phyloP scores from a whole-genome alignment of 2,888 invertebrate genomes.

The Cataglyphis cursor region DNA sequence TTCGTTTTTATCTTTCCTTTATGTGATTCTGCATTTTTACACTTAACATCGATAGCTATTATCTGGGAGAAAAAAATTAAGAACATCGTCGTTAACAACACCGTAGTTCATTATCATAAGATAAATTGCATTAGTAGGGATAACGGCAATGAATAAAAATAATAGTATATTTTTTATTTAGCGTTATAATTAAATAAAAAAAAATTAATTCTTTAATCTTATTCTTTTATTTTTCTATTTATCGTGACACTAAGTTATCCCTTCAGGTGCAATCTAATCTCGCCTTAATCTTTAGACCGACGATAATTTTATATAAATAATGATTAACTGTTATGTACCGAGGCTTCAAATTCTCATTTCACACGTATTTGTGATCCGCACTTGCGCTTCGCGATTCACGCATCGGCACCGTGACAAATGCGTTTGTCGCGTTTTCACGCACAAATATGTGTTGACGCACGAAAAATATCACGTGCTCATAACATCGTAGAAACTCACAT shows the following conservation, averaged over 20 bases:
- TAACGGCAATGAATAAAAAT: background rate
- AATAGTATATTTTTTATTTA: background rate
- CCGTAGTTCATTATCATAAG: conserved; percentile 3
- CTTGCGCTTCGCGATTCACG: conserved; percentile 36
- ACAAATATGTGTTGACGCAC: conserved; percentile 1
- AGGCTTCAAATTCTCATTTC: conserved; percentile 21
- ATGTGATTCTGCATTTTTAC: conserved; percentile 1
- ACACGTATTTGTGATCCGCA: conserved; percentile 20
- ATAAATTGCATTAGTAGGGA: conserved; percentile 15
- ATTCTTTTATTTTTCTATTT: background rate
- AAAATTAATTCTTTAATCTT: background rate
- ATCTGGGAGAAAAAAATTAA: background rate
- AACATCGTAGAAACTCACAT: background rate
- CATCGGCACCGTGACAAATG: background rate
- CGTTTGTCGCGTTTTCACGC: conserved; percentile 10
- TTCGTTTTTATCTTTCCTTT: background rate
- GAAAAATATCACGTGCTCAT: background rate
- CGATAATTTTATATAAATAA: conserved; percentile 31
- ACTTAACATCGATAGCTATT: conserved; percentile 26
- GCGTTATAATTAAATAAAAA: background rate
- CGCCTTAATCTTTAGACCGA: conserved; percentile 23
- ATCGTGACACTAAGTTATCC: background rate
- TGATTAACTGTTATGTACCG: conserved; percentile 11
- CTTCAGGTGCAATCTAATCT: conserved; percentile 21
- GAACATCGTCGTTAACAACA: conserved; percentile 22